Base-by-base conservation (phyloP, 1,140 invertebrate genomes). In the Papilio glaucus region DNA sequence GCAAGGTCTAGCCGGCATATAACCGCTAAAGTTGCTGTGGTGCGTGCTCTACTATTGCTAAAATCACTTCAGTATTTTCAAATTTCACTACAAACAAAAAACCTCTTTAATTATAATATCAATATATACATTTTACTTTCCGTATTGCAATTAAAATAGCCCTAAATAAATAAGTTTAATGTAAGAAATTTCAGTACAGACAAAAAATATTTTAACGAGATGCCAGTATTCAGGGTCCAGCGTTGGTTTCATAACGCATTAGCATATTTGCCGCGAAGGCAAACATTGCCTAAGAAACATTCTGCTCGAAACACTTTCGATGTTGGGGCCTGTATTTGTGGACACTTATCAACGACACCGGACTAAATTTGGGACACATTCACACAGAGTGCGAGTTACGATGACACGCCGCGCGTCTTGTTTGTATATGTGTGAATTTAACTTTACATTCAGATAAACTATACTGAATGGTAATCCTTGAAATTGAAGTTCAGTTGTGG, bases 281-380 rank as follows among this genome's bases (percentile, higher is more conserved):
- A 69, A 71, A 74, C 67, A 71, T 74, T 74, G 73, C 73, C 41
- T n/a, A 71, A 65, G 67, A 71, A 65, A 74, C 60, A 71, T 41
- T 65, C 18, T 39, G 33, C 62, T 65, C 15, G 33, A 65, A 65
- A 65, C 33, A 65, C 33, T 65, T 65, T 65, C 62, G 39, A 39
- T 65, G 62, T 37, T 18, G 18, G 15, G n/a, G 9, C 49, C 24
- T 57, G 37, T 65, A 65, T 65, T 65, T 65, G 62, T 65, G 29
- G 37, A 38, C 26, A 37, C 62, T 38, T 63, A 37, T 65, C 29
- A 65, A 57, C 49, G 33, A 37, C 62, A 65, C 37, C 18, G 29
- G 62, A 21, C 15, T 65, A 37, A 65, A 65, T 65, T 65, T 65
- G 62, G 62, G 62, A 24, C 57, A 60, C 57, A 65, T 37, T 39